A percentile compares a stretch with the other conserved stretches of the same genome.
These are phyloP conservation scores for Crambe crambe DNA, from an alignment of 37 sponge, comb jelly and placozoan species.

Conservation along the genomic window DNA sequence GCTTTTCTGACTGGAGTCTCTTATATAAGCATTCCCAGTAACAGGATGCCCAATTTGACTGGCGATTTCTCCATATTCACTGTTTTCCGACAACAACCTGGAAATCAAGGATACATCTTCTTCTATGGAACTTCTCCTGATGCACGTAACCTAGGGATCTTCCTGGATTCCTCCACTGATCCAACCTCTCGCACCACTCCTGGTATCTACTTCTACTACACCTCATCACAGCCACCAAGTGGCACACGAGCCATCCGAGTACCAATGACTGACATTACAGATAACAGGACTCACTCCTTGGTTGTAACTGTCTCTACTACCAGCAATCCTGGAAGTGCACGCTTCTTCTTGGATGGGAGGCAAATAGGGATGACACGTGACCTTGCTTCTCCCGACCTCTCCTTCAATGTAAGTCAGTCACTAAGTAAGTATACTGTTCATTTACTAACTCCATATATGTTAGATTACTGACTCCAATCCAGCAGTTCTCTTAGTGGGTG, in stretches of 20 bases:
- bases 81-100: slow-evolving; percentile 54
- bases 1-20: slow-evolving; percentile 40
- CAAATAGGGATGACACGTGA: neutral
- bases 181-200: neutral
- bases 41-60: slow-evolving; percentile 36
- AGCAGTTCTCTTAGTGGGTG: slow-evolving; percentile 47
- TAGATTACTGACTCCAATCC: slow-evolving; percentile 33
- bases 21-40: slow-evolving; percentile 35
- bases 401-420: slow-evolving; percentile 25
- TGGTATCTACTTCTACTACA: slow-evolving; percentile 44
- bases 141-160: slow-evolving; percentile 51
- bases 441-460: neutral
- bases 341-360: slow-evolving; percentile 47
- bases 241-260: neutral
- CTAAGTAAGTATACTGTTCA: no score
- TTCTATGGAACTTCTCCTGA: slow-evolving; percentile 57
- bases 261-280: neutral
- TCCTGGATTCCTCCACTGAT: slow-evolving; percentile 35
- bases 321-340: slow-evolving; percentile 2
- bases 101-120: slow-evolving; percentile 59
- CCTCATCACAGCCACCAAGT: neutral
- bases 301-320: neutral
- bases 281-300: slow-evolving; percentile 18
- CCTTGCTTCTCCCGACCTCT: slow-evolving; percentile 26
- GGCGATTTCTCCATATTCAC: slow-evolving; percentile 47